A percentile compares a stretch with the other conserved stretches of the same genome.
These are phyloP conservation scores for Entomobrya proxima DNA, from an alignment of 2,888 invertebrate genomes.

Conservation along the genomic window DNA sequence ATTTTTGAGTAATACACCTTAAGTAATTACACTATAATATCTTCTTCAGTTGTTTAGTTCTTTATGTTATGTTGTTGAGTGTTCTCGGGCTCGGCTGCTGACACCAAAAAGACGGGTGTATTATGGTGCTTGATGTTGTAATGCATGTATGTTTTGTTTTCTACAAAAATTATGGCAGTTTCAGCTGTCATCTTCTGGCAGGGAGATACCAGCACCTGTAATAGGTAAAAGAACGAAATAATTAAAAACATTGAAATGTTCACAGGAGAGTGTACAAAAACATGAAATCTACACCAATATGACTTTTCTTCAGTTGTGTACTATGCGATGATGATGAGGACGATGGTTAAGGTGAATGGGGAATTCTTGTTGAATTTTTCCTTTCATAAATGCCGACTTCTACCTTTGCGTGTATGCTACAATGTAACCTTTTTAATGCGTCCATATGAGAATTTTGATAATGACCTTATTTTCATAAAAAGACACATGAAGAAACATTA, in stretches of 20 bases:
- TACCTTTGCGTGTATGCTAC: background rate
- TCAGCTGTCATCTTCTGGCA: conserved; percentile 64
- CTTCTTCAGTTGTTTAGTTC: conserved; percentile 28
- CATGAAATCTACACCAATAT: conserved; percentile 3
- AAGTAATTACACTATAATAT: conserved; percentile 21
- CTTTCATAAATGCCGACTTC: conserved; percentile 41
- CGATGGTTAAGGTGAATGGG: background rate
- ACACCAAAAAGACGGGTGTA: conserved; percentile 32
- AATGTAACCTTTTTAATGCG: background rate
- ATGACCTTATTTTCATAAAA: conserved; percentile 26
- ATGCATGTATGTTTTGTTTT: conserved; percentile 27
- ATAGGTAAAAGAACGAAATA: conserved; percentile 68
- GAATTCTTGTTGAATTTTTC: conserved; percentile 36
- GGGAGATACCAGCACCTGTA: conserved; percentile 62
- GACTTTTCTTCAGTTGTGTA: conserved; percentile 19
- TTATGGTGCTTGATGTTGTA: conserved; percentile 6
- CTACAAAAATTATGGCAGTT: conserved; percentile 59
- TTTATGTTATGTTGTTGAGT: conserved; percentile 8
- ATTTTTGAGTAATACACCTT: background rate
- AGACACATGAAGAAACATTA: background rate
- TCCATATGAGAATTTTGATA: background rate
- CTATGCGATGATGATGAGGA: conserved; percentile 10
- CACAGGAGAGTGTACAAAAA: background rate
- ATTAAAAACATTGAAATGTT: conserved; percentile 66
- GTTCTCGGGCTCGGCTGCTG: conserved; percentile 19